Conservation (phyloP, 2,113 vertebrate species). For the Nicator chloris region DNA sequence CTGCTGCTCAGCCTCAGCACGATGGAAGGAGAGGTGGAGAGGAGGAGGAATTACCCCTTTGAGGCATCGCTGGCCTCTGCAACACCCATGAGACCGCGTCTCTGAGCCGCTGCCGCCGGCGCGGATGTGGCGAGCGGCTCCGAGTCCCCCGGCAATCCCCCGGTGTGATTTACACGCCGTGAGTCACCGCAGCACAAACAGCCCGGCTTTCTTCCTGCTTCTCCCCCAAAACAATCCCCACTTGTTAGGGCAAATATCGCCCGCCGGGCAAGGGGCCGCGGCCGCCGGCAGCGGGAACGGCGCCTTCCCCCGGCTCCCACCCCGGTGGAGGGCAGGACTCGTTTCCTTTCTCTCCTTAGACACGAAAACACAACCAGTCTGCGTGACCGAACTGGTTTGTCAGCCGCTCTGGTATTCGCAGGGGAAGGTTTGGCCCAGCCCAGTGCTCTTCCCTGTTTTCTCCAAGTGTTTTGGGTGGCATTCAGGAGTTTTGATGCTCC, state of each 20-base stretch:
- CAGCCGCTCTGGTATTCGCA: neutral
- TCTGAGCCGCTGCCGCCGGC: fast-evolving
- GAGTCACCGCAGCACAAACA: neutral
- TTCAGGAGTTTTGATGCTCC: neutral
- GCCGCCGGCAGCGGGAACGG: neutral
- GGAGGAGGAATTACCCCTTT: neutral
- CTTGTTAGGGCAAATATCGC: neutral
- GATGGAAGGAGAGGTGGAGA: neutral
- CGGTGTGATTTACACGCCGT: neutral
- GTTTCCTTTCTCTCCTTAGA: neutral
- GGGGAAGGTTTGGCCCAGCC: neutral
- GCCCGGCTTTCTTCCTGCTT: neutral
- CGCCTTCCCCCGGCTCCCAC: neutral
- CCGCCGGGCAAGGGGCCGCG: neutral
- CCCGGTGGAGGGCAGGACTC: neutral
- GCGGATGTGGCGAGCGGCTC: neutral
- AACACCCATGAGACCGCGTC: fast-evolving
- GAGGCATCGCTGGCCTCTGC: neutral
- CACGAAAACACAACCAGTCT: neutral
- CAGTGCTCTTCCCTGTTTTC: neutral
- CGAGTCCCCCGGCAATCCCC: fast-evolving
- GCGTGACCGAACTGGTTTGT: neutral
- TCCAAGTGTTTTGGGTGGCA: fast-evolving
- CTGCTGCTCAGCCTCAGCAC: neutral
- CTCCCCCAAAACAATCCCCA: neutral